These are phyloP conservation scores for Albula glossodonta DNA, from an alignment of 2,113 vertebrate species.

Conservation along the genomic window DNA sequence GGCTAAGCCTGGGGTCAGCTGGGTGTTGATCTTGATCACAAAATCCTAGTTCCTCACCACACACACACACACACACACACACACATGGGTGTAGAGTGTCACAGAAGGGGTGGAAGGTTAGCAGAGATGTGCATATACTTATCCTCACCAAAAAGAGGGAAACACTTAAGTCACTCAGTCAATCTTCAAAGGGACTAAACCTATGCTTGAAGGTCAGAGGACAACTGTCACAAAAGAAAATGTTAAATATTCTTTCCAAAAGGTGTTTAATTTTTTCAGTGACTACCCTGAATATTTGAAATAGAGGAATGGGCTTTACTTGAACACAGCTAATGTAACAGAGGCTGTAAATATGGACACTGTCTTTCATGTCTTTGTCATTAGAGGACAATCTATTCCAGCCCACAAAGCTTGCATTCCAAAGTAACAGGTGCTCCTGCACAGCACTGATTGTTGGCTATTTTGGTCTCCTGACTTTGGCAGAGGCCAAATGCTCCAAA, in stretches of 20 bases:
- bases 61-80: background rate
- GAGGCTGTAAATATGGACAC: background rate
- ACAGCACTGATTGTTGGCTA: background rate
- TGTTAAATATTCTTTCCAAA: background rate
- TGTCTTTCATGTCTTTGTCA: background rate
- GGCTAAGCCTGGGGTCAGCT: background rate
- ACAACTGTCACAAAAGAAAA: background rate
- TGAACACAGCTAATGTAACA: too few species aligned
- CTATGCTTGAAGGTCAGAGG: background rate
- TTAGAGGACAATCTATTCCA: slow-evolving; percentile 12
- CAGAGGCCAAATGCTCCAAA: background rate
- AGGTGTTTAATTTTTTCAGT: background rate
- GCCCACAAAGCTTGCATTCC: slow-evolving; percentile 16
- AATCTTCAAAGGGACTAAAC: background rate
- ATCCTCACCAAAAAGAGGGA: background rate
- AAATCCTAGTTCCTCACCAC: background rate
- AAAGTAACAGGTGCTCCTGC: slow-evolving; percentile 17
- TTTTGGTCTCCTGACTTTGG: background rate
- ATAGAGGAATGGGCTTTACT: background rate
- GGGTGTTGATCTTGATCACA: background rate
- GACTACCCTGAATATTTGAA: background rate
- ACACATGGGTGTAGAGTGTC: background rate
- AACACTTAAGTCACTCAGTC: background rate
- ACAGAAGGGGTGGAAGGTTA: background rate
- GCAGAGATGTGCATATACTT: background rate